Base-by-base conservation (phyloP, 2,797 vertebrate genomes). In the Enteromius anoplus region DNA sequence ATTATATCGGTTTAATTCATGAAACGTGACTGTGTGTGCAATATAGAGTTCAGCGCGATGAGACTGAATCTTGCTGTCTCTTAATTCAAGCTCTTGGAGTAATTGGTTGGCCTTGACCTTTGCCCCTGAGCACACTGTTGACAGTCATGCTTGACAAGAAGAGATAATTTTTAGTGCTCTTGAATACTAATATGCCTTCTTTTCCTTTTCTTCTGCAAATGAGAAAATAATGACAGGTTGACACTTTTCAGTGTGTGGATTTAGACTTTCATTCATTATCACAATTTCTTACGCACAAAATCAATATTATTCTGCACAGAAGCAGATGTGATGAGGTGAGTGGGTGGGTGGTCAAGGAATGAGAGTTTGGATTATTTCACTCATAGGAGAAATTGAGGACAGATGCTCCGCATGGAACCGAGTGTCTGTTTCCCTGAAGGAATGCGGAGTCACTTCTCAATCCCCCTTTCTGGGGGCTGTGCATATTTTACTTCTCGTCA, bases 251-350 rank as follows among this genome's bases (percentile, higher is more conserved):
- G 34, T 42, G 49, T 85, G 58, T 73, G 65, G 29, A 65, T 69
- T 64, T 73, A 51, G 26, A 87, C 55, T 79, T 71, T 80, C 26
- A 64, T 87, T 89, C 85, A 89, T 87, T 86, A 86, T 82, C 62
- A 81, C 86, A 80, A 79, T 80, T 84, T 80, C 49, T 70, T 82
- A 80, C 55, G 75, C 81, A 81, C 65, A 75, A 80, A 82, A 84
- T 84, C 66, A 78, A 58, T 85, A 80, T 77, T 23, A 32, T 78
- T 64, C n/a, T 62, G 66, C 42, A 47, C 47, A 53, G 70, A 68
- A 55, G 42, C 53, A 66, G 71, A 85, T 72, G 70, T 77, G 83
- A 78, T 65, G 79, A 80, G 78, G 82, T 75, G 78, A 29, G 80
- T 80, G 75, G 65, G 78, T 85, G 78, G 49, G 79, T 83, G 81